Percentiles rank a stretch among this genome's conserved stretches.
Evolutionary conservation across 2,888 invertebrate genomes (phyloP).

Genomic region (Blastobasis lacticolella): DNA sequence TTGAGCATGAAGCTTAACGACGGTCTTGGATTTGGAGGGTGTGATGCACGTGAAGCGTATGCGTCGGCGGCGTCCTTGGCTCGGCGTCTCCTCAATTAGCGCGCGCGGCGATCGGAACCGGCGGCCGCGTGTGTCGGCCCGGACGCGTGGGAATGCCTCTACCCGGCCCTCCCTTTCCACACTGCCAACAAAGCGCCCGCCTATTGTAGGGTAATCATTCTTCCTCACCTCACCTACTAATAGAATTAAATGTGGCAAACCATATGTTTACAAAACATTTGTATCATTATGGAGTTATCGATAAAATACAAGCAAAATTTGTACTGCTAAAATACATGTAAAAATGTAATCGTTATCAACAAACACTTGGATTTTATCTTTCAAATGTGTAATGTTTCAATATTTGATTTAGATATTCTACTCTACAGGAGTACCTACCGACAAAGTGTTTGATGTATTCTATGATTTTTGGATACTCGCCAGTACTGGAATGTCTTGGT

Average conservation of each 20-base stretch:
- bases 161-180: constrained; percentile 38
- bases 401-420: too few relatives aligned
- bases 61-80: constrained; percentile 36
- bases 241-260: background rate
- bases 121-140: constrained; percentile 46
- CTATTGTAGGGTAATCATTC: constrained; percentile 4
- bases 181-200: constrained; percentile 17
- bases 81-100: constrained; percentile 57
- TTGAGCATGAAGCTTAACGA: too few relatives aligned
- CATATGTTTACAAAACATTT: background rate
- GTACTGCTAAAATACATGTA: too few relatives aligned
- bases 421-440: too few relatives aligned
- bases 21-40: too few relatives aligned
- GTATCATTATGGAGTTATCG: background rate
- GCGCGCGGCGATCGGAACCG: constrained; percentile 64
- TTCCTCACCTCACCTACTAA: background rate
- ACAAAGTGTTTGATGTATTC: too few relatives aligned
- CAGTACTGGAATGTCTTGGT: too few relatives aligned
- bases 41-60: too few relatives aligned
- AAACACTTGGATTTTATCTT: too few relatives aligned
- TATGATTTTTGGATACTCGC: too few relatives aligned
- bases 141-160: constrained; percentile 55
- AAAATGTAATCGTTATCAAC: too few relatives aligned
- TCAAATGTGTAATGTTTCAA: too few relatives aligned
- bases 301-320: background rate